These are phyloP conservation scores for Masnerella sp. DNA, from an alignment of 2,888 invertebrate genomes.

Conservation along the genomic window DNA sequence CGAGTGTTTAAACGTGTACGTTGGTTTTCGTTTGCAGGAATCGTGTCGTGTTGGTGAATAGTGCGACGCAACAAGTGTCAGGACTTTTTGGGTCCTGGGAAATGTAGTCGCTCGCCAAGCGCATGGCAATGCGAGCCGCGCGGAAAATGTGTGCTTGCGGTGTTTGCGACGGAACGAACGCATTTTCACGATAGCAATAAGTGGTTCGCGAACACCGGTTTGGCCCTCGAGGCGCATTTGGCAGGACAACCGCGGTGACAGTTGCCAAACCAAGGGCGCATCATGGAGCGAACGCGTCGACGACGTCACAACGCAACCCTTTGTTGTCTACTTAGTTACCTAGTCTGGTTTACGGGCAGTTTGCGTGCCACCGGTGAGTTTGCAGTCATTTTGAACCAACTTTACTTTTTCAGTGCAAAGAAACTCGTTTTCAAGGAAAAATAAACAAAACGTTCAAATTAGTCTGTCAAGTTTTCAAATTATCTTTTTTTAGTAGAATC, in stretches of 20 bases:
- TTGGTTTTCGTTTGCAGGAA: neutral
- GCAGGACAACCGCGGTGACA: constrained; percentile 30
- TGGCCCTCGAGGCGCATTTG: constrained; percentile 4
- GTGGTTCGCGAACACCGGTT: constrained; percentile 29
- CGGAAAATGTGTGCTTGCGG: constrained; percentile 42
- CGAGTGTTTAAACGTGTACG: neutral
- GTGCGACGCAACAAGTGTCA: constrained; percentile 59
- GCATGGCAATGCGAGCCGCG: constrained; percentile 53
- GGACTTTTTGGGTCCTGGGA: constrained; percentile 52
- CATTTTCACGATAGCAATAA: constrained; percentile 38
- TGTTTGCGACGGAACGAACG: constrained; percentile 42
- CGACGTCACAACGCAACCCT: constrained; percentile 45
- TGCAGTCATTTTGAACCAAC: neutral
- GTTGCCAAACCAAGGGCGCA: constrained; percentile 44
- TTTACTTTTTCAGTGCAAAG: neutral
- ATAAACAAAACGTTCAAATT: neutral
- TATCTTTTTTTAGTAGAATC: no score
- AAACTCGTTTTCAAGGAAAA: neutral
- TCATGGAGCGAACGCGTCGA: constrained; percentile 49
- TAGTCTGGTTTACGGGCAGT: constrained; percentile 46
- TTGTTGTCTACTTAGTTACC: constrained; percentile 54
- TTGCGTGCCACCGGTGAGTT: constrained; percentile 49
- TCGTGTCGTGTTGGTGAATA: constrained; percentile 27
- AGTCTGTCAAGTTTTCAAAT: no score
- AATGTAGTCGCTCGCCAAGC: constrained; percentile 36